Percentiles rank a stretch among this genome's conserved stretches.
These are phyloP conservation scores for Macrophya alboannulata DNA, from an alignment of 2,888 invertebrate species.

Conservation along the genomic window DNA sequence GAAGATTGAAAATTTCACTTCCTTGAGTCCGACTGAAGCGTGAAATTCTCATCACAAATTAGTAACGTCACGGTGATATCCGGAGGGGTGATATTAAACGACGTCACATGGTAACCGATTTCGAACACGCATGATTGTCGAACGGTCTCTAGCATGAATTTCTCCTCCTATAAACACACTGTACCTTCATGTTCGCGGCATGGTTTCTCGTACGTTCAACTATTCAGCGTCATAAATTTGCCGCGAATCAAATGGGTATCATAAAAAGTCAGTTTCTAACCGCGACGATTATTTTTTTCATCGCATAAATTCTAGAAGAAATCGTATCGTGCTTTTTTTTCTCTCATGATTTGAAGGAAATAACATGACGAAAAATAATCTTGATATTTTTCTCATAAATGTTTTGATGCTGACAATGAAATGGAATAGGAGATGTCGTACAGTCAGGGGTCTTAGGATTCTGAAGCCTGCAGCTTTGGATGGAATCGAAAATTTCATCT, in stretches of 20 bases:
- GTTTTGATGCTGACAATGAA: constrained; percentile 17
- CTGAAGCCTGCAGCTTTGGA: constrained; percentile 14
- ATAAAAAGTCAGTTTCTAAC: neutral
- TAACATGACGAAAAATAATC: neutral
- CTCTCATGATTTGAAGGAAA: neutral
- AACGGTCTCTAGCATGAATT: constrained; percentile 31
- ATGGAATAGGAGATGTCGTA: constrained; percentile 15
- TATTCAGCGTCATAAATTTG: neutral
- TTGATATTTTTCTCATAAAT: neutral
- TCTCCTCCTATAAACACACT: neutral
- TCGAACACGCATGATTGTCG: constrained; percentile 29
- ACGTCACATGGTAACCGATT: constrained; percentile 11
- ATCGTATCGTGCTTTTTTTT: neutral
- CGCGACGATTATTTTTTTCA: neutral
- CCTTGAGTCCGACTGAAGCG: neutral
- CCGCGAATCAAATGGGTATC: neutral
- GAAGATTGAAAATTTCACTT: constrained; percentile 6
- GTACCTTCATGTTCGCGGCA: neutral
- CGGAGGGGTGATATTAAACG: constrained; percentile 1
- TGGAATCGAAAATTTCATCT: constrained; percentile 48
- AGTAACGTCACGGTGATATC: neutral
- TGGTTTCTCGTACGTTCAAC: constrained; percentile 29
- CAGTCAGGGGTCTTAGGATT: neutral
- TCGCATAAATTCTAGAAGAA: neutral
- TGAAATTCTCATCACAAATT: constrained; percentile 15